These are phyloP conservation scores for Epinephelus moara DNA, from an alignment of 2,113 vertebrate genomes.

Conservation along the genomic window DNA sequence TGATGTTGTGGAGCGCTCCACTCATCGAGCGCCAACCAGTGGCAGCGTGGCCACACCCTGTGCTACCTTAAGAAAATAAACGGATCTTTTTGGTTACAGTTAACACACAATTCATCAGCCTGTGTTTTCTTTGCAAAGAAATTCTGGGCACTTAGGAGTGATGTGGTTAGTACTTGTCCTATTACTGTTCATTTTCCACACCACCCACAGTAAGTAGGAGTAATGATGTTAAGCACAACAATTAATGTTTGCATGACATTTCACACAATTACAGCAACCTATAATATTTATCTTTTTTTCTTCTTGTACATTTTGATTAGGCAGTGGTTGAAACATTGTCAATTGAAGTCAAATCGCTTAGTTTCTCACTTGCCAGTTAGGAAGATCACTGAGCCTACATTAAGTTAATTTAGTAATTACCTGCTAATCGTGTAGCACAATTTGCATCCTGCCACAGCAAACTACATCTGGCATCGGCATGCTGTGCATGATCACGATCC, in stretches of 20 bases:
- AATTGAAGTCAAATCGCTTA: neutral
- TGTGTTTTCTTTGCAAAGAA: constrained; percentile 35
- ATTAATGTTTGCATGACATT: neutral
- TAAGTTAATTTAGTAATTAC: constrained; percentile 16
- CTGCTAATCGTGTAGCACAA: constrained; percentile 16
- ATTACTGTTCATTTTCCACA: constrained; percentile 32
- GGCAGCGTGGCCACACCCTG: constrained; percentile 33
- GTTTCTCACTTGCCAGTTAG: neutral
- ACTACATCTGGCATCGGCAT: constrained; percentile 78
- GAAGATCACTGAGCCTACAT: neutral
- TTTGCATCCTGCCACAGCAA: constrained; percentile 58
- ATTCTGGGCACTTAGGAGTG: constrained; percentile 7
- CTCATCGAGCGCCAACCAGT: constrained; percentile 58
- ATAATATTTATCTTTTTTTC: neutral
- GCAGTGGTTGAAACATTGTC: neutral
- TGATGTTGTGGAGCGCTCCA: constrained; percentile 49
- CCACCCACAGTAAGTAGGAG: constrained; percentile 12
- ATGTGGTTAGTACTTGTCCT: constrained; percentile 37
- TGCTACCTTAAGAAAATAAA: constrained; percentile 60
- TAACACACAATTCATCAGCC: constrained; percentile 6
- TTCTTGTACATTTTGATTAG: constrained; percentile 3
- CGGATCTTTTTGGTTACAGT: constrained; percentile 25
- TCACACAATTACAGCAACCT: neutral
- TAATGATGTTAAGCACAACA: constrained; percentile 10
- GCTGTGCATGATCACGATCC: constrained; percentile 69